These are phyloP conservation scores for Ondatra zibethicus DNA, from an alignment of 2,113 vertebrate species.

Conservation along the genomic window DNA sequence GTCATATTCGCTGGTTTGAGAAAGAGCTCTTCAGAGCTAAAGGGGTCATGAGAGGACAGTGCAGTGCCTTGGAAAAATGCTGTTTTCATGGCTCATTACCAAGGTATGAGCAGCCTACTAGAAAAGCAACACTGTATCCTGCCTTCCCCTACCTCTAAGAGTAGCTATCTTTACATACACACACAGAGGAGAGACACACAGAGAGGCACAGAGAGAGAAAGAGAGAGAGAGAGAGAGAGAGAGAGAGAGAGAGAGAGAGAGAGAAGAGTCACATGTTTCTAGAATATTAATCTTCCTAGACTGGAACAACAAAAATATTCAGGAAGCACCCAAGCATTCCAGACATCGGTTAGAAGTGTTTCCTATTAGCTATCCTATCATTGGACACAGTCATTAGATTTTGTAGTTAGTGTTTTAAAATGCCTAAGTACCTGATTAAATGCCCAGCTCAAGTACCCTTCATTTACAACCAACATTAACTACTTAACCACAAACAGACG, in stretches of 20 bases:
- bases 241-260: neutral
- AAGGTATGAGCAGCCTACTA: neutral
- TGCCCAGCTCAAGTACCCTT: conserved; percentile 38
- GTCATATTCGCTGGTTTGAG: neutral
- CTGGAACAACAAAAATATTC: neutral
- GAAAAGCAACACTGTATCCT: neutral
- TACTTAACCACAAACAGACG: conserved; percentile 5
- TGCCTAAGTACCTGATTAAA: conserved; percentile 76
- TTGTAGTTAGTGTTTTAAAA: conserved; percentile 67
- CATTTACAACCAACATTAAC: conserved; percentile 57
- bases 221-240: neutral
- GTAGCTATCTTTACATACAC: neutral
- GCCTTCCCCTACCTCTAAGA: neutral
- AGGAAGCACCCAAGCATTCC: neutral
- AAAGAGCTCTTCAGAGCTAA: neutral
- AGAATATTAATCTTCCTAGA: neutral
- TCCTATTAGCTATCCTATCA: neutral
- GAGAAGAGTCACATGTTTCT: neutral
- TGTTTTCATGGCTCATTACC: neutral
- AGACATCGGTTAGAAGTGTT: neutral
- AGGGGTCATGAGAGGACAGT: neutral
- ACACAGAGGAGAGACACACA: neutral
- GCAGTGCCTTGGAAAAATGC: neutral
- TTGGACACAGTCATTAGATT: conserved; percentile 19
- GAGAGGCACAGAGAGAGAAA: neutral